Base-by-base conservation (phyloP, 2,113 vertebrate species). In the Chauna torquata region DNA sequence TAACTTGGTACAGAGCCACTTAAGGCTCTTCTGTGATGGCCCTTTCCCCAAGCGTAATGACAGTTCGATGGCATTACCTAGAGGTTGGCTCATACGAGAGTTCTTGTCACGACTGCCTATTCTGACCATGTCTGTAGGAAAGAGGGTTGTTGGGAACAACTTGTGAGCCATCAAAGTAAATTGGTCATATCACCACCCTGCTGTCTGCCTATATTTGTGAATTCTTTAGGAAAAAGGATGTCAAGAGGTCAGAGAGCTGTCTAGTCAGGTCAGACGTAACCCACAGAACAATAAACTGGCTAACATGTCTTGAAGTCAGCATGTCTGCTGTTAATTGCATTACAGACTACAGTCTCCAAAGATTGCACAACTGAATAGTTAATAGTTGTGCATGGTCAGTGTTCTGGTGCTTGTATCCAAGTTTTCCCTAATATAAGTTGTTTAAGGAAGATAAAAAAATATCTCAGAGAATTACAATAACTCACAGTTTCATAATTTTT, bases 381-480 rank as follows among this genome's bases (percentile, higher is more conserved):
- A 55, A 80, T 40, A 3, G 32, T 9, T 49, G 3, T 7, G 18
- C 0, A 0, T 70, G 82, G 69, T 68, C 78, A 77, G 57, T 4
- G 16, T 27, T 38, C n/a, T 83, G 69, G 14, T 40, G 47, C 77
- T 86, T 58, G 23, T 27, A 2, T n/a, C 57, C 42, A 54, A 82
- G 68, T 70, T 34, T 57, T 50, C 22, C 20, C 15, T 75, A 27
- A 8, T 6, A 74, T 5, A 47, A 94, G 75, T 58, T 74, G 54
- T 34, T 82, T 62, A 64, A 66, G 32, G 36, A 83, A 91, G 82
- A 76, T 86, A 11, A 92, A 42, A 76, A 91, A 65, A 75, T 36
- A 18, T 69, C 82, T 76, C 40, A 10, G 59, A 62, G 79, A 88
- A 74, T 54, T 92, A 49, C 79, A 90, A 52, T 84, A 95, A 88